phyloP scores from a whole-genome alignment of 2,113 vertebrate genomes.

The Phalacrocorax pelagicus region DNA sequence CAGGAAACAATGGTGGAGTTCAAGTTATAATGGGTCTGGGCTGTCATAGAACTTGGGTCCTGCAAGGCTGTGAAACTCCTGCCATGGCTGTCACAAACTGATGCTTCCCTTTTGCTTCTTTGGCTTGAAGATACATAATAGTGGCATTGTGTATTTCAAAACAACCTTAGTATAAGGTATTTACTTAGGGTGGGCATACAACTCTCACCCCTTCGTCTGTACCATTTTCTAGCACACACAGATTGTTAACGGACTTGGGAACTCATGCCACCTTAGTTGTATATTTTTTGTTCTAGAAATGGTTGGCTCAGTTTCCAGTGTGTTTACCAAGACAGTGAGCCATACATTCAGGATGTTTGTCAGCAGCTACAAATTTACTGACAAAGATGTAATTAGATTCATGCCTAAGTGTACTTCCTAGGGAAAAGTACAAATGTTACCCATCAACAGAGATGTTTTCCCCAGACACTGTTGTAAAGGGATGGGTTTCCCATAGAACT shows the following conservation, averaged over 20 bases:
- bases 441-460: not conserved
- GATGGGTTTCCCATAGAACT: not conserved
- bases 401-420: not conserved
- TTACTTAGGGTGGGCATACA: not conserved
- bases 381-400: not conserved
- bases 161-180: fast-evolving
- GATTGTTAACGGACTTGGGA: not conserved
- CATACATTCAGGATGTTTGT: not conserved
- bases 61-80: not conserved
- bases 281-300: not conserved
- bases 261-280: not conserved
- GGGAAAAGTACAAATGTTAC: not conserved
- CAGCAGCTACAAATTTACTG: not conserved
- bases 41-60: not conserved
- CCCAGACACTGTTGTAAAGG: not conserved
- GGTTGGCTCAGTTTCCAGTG: not conserved
- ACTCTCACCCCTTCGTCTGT: fast-evolving
- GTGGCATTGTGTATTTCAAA: not conserved
- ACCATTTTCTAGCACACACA: not conserved
- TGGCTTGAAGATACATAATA: not conserved
- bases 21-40: not conserved
- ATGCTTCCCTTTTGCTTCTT: not conserved
- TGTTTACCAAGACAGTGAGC: not conserved
- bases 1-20: not conserved
- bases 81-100: not conserved